phyloP scores from a whole-genome alignment of 2,888 invertebrate species.

The Microdon myrmicae region DNA sequence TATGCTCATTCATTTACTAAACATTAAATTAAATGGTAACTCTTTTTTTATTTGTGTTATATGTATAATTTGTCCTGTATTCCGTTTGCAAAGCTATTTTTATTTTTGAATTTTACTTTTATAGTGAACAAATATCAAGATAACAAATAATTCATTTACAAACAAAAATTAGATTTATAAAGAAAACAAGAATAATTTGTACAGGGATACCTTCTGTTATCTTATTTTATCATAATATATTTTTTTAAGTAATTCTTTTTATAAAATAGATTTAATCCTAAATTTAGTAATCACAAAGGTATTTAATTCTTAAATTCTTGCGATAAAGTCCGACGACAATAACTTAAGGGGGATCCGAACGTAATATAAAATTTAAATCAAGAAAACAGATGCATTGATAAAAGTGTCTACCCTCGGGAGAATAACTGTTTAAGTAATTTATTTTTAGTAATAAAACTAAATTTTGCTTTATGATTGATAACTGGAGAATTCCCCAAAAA shows the following conservation, averaged over 20 bases:
- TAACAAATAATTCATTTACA: slow-evolving; percentile 32
- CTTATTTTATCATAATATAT: slow-evolving; percentile 22
- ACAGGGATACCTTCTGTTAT: slow-evolving; percentile 28
- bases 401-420: slow-evolving; percentile 40
- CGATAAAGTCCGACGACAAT: slow-evolving; percentile 28
- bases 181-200: slow-evolving; percentile 42
- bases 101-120: slow-evolving; percentile 14
- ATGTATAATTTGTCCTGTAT: slow-evolving; percentile 50
- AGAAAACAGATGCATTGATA: slow-evolving; percentile 18
- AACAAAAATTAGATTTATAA: slow-evolving; percentile 25
- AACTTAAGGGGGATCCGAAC: too few species aligned
- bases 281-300: slow-evolving; percentile 52
- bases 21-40: slow-evolving; percentile 30
- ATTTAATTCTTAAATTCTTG: slow-evolving; percentile 28
- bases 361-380: slow-evolving; percentile 16
- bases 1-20: slow-evolving; percentile 51
- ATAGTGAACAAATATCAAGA: slow-evolving; percentile 19
- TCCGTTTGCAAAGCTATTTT: slow-evolving; percentile 44
- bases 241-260: slow-evolving; percentile 17
- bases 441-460: slow-evolving; percentile 22
- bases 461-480: slow-evolving; percentile 28
- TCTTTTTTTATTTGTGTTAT: slow-evolving; percentile 35
- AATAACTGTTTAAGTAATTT: slow-evolving; percentile 8
- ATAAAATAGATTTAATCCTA: slow-evolving; percentile 27
- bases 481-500: slow-evolving; percentile 40